Conservation (phyloP, 2,113 vertebrate species). For the Grallaria varia region DNA sequence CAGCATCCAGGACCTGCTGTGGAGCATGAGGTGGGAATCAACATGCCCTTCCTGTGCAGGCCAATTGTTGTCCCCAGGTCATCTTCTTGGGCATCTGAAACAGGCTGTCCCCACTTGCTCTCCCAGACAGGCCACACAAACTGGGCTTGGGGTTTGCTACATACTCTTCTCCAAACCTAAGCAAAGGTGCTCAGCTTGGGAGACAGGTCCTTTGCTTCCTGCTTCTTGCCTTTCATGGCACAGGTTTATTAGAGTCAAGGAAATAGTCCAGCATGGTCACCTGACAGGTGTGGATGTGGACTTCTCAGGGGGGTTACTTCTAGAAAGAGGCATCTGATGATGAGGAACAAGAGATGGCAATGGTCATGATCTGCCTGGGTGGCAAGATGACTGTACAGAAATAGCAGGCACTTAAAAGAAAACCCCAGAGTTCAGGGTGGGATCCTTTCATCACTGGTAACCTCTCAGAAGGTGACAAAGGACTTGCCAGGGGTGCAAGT, state of each 20-base stretch:
- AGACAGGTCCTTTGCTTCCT: not conserved
- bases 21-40: not conserved
- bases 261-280: not conserved
- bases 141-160: not conserved
- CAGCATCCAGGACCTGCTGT: not conserved
- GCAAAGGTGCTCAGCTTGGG: not conserved
- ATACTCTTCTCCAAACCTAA: not conserved
- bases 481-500: not conserved
- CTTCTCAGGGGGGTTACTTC: not conserved
- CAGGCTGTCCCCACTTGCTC: not conserved
- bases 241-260: not conserved
- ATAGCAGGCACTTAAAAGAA: not conserved
- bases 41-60: fast-evolving
- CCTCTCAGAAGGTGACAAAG: not conserved
- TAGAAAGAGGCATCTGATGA: not conserved
- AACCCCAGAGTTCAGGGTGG: not conserved
- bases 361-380: not conserved
- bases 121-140: not conserved
- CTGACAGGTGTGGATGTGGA: not conserved
- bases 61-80: not conserved
- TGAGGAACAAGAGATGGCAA: not conserved
- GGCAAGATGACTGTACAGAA: not conserved
- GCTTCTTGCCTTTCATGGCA: not conserved
- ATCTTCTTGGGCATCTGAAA: not conserved
- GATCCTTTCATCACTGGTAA: not conserved